A percentile compares a stretch with the other conserved stretches of the same genome.
These are phyloP conservation scores for Anthopleura xanthogrammica DNA, from an alignment of 92 coral and sea anemone genomes.

Conservation along the genomic window DNA sequence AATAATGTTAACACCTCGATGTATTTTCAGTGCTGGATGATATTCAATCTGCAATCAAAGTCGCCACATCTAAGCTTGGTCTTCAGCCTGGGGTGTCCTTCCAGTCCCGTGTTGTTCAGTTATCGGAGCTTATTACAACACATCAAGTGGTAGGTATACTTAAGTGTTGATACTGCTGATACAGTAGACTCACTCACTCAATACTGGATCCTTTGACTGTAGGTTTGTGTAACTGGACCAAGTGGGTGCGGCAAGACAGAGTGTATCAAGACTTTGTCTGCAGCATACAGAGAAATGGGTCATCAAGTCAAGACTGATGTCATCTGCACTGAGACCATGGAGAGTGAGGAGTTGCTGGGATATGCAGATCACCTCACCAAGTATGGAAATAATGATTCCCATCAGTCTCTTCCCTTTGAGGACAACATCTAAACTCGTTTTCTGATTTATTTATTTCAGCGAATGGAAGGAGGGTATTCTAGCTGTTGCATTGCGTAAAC, in stretches of 20 bases:
- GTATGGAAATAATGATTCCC: constrained; percentile 22
- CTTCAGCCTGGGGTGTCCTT: constrained; percentile 93
- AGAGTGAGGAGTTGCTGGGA: constrained; percentile 84
- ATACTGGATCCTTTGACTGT: not conserved
- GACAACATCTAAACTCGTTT: not conserved
- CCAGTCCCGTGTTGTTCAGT: constrained; percentile 86
- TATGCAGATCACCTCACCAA: constrained; percentile 68
- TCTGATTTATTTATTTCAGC: constrained; percentile 30
- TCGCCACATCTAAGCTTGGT: constrained; percentile 87
- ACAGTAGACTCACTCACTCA: not conserved
- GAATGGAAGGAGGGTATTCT: constrained; percentile 94
- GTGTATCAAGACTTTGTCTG: constrained; percentile 89
- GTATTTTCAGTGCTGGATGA: constrained; percentile 53
- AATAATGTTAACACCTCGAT: not conserved
- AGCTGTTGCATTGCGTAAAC: constrained; percentile 81
- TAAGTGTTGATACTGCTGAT: not conserved
- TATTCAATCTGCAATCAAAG: constrained; percentile 74
- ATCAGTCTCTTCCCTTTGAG: not conserved
- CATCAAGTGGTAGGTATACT: constrained; percentile 77
- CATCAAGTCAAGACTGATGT: constrained; percentile 81
- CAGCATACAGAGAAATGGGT: constrained; percentile 98
- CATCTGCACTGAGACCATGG: constrained; percentile 89
- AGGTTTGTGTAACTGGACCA: constrained; percentile 96
- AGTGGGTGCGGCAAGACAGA: constrained; percentile 95
- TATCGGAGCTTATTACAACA: constrained; percentile 85